Percentiles rank a stretch among this genome's conserved stretches.
Conservation (phyloP, 2,113 vertebrate genomes). For the Burhinus oedicnemus region DNA sequence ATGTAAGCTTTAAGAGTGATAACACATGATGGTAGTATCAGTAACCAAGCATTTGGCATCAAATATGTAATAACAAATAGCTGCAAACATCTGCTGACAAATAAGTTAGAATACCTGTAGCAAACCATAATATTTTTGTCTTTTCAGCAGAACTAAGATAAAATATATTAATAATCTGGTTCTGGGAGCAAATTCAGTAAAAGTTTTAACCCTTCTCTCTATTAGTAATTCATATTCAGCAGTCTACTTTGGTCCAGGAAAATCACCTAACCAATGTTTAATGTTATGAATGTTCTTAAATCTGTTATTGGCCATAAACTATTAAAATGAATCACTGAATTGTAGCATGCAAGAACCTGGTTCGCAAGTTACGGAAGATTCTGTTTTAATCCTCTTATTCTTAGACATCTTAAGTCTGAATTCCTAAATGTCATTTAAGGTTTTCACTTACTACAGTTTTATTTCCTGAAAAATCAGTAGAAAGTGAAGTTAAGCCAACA, state of each 20-base stretch:
- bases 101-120: neutral
- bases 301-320: neutral
- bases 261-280: neutral
- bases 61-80: neutral
- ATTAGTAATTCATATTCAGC: neutral
- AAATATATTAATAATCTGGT: neutral
- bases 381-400: neutral
- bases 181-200: neutral
- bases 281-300: neutral
- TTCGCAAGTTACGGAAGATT: neutral
- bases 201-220: neutral
- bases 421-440: neutral
- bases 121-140: neutral
- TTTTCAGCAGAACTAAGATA: neutral
- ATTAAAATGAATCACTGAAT: neutral
- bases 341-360: neutral
- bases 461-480: neutral
- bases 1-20: neutral
- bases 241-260: neutral
- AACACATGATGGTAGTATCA: too few species aligned
- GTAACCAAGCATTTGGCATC: neutral
- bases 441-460: neutral
- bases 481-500: neutral
- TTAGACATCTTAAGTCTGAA: neutral
- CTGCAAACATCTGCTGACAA: neutral